Evolutionary conservation across 1,140 invertebrate species (phyloP), one percentile per base, ranked within the genome.

Genomic region (Notospermus geniculatus): DNA sequence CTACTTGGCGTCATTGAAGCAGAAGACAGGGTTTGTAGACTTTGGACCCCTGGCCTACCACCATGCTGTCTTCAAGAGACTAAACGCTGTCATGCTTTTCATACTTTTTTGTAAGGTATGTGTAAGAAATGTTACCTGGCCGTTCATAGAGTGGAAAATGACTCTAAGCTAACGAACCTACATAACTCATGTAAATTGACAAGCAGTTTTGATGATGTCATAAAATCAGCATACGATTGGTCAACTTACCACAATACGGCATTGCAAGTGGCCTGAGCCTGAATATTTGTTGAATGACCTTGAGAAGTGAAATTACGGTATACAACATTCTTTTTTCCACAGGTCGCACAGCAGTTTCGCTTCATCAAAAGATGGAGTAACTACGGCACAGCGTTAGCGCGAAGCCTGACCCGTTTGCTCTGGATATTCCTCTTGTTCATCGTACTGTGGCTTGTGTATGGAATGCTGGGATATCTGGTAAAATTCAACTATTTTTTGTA

Each of bases 311-410:
- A n/a, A n/a, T n/a, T n/a, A n/a, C n/a, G n/a, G n/a, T n/a, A n/a
- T n/a, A n/a, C n/a, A n/a, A n/a, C n/a, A n/a, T n/a, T 36, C 15
- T 62, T 19, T 55, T 30, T 66, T 15, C 23, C 65, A 15, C 57
- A 77, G 75, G 63, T 77, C 58, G 69, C 73, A 25, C 67, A 66
- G 28, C 75, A 77, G 58, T 54, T 75, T n/a, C 60, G 73, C 32
- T 77, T 74, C 64, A 66, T 71, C 55, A 69, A 66, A 32, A 66
- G 66, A 29, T 59, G 76, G 27, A 63, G 70, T 39, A 66, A 71
- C 32, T 75, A 72, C 39, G 68, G 71, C 59, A 70, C 60, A 36
- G 74, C 71, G 17, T 28, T 77, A 19, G 68, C 59, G 50, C 61
- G 56, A 27, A 69, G 72, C 13, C 25, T 64, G 15, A 55, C 63